A percentile compares a stretch with the other conserved stretches of the same genome.
Evolutionary conservation across 2,113 vertebrate genomes (phyloP).

Genomic region (Tragelaphus scriptus): DNA sequence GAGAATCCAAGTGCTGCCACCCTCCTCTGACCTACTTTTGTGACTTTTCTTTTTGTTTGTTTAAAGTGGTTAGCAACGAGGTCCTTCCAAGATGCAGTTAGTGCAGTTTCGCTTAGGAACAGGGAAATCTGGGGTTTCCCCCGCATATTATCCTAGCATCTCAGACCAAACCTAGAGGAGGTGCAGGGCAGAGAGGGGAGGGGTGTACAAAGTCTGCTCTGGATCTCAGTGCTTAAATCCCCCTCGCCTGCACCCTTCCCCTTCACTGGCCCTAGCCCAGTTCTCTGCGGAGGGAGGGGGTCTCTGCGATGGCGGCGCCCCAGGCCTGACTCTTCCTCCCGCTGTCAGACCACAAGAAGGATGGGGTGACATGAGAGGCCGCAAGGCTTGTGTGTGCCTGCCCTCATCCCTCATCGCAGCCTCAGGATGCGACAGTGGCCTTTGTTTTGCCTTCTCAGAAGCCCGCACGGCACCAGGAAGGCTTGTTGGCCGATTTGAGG

Average conservation of each 20-base stretch:
- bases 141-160: neutral
- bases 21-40: neutral
- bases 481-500: neutral
- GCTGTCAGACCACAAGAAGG: neutral
- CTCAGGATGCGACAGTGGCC: neutral
- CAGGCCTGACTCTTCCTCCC: neutral
- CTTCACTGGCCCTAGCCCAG: neutral
- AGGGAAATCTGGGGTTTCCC: neutral
- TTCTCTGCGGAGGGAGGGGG: neutral
- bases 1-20: neutral
- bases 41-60: neutral
- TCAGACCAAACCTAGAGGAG: neutral
- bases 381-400: neutral
- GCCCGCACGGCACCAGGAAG: neutral
- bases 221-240: fast-evolving
- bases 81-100: neutral
- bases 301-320: neutral
- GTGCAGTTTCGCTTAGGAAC: neutral
- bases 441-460: neutral
- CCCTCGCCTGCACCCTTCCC: fast-evolving
- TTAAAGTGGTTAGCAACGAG: neutral
- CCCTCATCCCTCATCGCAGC: neutral
- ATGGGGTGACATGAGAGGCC: neutral
- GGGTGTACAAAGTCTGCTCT: neutral
- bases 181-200: neutral